Conservation (phyloP, 1,140 invertebrate genomes). For the Drosophila trapezifrons region DNA sequence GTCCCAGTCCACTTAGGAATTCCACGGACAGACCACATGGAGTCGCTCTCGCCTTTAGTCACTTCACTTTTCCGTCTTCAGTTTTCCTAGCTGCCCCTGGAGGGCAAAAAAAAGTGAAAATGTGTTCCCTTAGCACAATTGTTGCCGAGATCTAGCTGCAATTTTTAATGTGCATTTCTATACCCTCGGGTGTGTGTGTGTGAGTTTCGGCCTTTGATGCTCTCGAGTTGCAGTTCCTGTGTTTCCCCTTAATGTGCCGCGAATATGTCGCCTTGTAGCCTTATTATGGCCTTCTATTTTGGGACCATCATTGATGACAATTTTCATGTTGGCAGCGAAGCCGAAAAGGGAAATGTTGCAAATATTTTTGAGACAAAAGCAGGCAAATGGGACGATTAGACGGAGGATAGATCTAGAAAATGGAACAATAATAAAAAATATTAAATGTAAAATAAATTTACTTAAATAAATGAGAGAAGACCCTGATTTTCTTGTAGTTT, state of each 20-base stretch:
- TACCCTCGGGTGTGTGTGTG: slow-evolving; percentile 33
- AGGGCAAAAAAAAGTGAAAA: slow-evolving; percentile 43
- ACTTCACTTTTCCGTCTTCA: slow-evolving; percentile 41
- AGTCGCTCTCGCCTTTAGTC: slow-evolving; percentile 43
- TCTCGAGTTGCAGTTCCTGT: slow-evolving; percentile 24
- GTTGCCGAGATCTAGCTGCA: slow-evolving; percentile 33
- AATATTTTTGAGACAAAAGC: slow-evolving; percentile 14
- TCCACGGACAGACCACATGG: slow-evolving; percentile 69
- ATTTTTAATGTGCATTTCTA: slow-evolving; percentile 63
- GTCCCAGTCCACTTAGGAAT: slow-evolving; percentile 71
- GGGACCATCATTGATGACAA: slow-evolving; percentile 44
- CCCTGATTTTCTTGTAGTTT: neutral
- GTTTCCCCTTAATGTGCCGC: slow-evolving; percentile 48
- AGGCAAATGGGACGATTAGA: neutral
- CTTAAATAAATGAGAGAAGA: neutral
- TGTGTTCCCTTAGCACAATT: slow-evolving; percentile 56
- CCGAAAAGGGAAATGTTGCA: slow-evolving; percentile 16
- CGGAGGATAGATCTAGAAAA: neutral
- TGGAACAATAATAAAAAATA: too few relatives aligned
- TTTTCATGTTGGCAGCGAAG: slow-evolving; percentile 26
- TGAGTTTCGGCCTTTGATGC: slow-evolving; percentile 69
- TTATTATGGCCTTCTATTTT: slow-evolving; percentile 63
- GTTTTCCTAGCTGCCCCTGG: slow-evolving; percentile 25
- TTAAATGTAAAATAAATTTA: too few relatives aligned
- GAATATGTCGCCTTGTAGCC: slow-evolving; percentile 44